These are phyloP conservation scores for Pelochelys cantorii DNA, from an alignment of 2,797 vertebrate genomes.

Conservation along the genomic window DNA sequence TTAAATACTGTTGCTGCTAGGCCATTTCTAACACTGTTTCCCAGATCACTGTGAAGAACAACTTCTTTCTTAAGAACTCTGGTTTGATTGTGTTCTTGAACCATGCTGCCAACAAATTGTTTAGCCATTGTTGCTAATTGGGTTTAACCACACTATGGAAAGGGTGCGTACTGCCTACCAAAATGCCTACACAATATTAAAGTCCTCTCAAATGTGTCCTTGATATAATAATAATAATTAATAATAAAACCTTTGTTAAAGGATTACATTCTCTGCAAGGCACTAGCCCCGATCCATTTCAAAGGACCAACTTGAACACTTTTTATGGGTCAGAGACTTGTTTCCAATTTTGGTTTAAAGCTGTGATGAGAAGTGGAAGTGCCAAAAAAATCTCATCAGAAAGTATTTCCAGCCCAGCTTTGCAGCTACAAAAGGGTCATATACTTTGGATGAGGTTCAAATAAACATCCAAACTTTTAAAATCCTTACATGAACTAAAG, in stretches of 20 bases:
- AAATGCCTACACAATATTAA: background rate
- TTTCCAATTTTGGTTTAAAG: constrained; percentile 28
- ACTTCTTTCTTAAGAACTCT: background rate
- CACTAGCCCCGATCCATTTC: background rate
- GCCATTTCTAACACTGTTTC: background rate
- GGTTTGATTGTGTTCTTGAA: background rate
- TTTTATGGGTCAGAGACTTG: background rate
- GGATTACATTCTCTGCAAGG: background rate
- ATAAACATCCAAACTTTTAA: constrained; percentile 27
- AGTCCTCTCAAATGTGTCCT: background rate
- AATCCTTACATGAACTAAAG: constrained; percentile 63
- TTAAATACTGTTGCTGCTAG: background rate
- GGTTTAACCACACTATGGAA: background rate
- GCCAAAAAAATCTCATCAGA: constrained; percentile 45
- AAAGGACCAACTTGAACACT: constrained; percentile 42
- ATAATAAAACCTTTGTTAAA: background rate
- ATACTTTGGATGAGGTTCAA: constrained; percentile 45
- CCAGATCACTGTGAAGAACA: background rate
- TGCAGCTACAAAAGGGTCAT: constrained; percentile 60
- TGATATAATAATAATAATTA: background rate
- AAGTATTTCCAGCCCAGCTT: constrained; percentile 54
- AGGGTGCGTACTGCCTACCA: accelerated
- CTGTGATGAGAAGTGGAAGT: constrained; percentile 49
- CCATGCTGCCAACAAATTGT: background rate
- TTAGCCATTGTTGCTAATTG: background rate